Conservation (phyloP, 2,113 vertebrate genomes). For the Butastur rufipennis region DNA sequence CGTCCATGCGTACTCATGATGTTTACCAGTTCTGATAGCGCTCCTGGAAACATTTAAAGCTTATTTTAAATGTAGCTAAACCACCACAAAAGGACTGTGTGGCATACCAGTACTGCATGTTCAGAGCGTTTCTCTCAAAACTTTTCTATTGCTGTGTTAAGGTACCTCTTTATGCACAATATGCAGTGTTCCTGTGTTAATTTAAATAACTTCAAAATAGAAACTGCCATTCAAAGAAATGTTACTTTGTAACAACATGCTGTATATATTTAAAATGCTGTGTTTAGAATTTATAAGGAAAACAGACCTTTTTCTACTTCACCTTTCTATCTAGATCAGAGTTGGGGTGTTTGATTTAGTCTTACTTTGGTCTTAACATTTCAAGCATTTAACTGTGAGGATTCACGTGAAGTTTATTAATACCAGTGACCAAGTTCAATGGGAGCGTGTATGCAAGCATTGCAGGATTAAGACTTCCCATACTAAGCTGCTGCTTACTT, state of each 20-base stretch:
- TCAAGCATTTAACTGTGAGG: not conserved
- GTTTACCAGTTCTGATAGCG: not conserved
- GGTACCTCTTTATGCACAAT: not conserved
- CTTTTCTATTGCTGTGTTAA: not conserved
- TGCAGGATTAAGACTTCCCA: not conserved
- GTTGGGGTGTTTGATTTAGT: not conserved
- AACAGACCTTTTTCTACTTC: not conserved
- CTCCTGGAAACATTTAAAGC: not conserved
- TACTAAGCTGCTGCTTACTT: not conserved
- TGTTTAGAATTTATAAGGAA: not conserved
- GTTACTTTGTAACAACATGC: not conserved
- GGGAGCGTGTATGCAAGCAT: not conserved
- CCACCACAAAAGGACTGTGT: not conserved
- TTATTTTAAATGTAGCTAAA: not conserved
- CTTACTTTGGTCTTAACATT: not conserved
- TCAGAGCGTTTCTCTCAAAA: not conserved
- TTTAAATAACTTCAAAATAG: not conserved
- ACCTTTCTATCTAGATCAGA: accelerated
- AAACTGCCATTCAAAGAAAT: not conserved
- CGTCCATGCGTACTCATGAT: accelerated
- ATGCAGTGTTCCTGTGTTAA: not conserved
- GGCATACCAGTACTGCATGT: not conserved
- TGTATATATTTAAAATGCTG: not conserved
- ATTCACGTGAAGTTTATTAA: not conserved
- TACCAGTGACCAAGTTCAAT: not conserved